Conservation (phyloP, 2,797 vertebrate genomes). For the Aselliscus stoliczkanus region DNA sequence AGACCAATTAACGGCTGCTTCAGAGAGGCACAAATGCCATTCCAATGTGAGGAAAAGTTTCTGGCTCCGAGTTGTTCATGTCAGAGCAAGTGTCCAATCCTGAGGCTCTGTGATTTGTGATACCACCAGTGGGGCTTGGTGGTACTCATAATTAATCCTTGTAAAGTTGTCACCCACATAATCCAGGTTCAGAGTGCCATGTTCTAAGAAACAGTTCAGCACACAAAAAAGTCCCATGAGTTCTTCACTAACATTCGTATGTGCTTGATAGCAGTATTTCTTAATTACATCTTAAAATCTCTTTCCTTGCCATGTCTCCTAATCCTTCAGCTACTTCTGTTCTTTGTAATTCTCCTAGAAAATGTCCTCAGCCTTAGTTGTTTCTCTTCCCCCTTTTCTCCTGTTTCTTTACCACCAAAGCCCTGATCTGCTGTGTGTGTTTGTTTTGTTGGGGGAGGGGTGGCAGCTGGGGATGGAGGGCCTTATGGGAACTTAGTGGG, state of each 20-base stretch:
- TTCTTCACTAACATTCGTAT: neutral
- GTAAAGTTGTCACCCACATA: neutral
- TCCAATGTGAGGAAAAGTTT: neutral
- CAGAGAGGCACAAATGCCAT: neutral
- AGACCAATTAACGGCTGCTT: neutral
- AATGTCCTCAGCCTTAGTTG: neutral
- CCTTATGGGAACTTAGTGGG: neutral
- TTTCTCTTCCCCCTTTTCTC: neutral
- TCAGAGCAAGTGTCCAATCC: neutral
- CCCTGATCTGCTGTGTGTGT: neutral
- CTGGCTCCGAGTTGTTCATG: neutral
- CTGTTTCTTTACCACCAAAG: neutral
- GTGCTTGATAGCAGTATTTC: neutral
- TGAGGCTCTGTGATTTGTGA: neutral
- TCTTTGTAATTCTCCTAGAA: neutral
- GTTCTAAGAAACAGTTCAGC: neutral
- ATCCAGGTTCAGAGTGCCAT: neutral
- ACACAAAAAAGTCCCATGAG: neutral
- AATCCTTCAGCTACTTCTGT: neutral
- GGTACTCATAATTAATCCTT: neutral
- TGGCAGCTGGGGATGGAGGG: neutral
- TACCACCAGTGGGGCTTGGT: neutral
- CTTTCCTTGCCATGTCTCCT: neutral
- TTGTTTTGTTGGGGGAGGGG: neutral
- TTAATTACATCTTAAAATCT: neutral